Evolutionary conservation across 2,888 invertebrate species (phyloP).

Genomic region (Polia nebulosa): DNA sequence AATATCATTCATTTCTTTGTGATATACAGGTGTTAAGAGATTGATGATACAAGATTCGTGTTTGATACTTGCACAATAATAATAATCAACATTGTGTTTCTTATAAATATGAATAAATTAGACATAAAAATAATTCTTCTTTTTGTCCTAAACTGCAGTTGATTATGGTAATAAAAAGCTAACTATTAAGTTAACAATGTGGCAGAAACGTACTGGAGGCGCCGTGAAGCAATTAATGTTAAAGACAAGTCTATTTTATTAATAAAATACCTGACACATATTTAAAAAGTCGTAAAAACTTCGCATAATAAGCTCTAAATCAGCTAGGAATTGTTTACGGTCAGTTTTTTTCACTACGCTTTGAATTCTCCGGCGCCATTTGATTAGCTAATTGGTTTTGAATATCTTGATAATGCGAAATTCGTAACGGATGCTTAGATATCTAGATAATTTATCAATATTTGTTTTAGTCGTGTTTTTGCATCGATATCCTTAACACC

Average conservation of each 20-base stretch:
- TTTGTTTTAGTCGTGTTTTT: slow-evolving; percentile 20
- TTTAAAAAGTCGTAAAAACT: slow-evolving; percentile 62
- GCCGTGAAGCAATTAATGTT: slow-evolving; percentile 54
- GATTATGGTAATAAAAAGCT: slow-evolving; percentile 44
- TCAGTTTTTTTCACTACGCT: slow-evolving; percentile 61
- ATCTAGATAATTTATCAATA: slow-evolving; percentile 21
- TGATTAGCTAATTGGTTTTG: slow-evolving; percentile 66
- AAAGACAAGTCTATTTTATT: slow-evolving; percentile 31
- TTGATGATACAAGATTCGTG: slow-evolving; percentile 12
- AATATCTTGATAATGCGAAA: slow-evolving; percentile 48
- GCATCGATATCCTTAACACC: slow-evolving; percentile 1
- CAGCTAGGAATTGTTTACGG: slow-evolving; percentile 57
- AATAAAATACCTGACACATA: slow-evolving; percentile 55
- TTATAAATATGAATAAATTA: slow-evolving; percentile 12
- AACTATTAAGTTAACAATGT: slow-evolving; percentile 53
- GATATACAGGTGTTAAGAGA: slow-evolving; percentile 7
- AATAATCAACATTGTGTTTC: not conserved
- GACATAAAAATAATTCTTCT: slow-evolving; percentile 23
- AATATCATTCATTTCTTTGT: slow-evolving; percentile 48
- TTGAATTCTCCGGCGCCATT: slow-evolving; percentile 72
- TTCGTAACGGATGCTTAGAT: slow-evolving; percentile 52
- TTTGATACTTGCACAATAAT: slow-evolving; percentile 18
- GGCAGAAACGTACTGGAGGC: slow-evolving; percentile 43
- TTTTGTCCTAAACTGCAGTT: slow-evolving; percentile 37
- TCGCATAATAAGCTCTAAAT: slow-evolving; percentile 49